Conservation (phyloP, 2,113 vertebrate species). For the Neolamprologus modestus region DNA sequence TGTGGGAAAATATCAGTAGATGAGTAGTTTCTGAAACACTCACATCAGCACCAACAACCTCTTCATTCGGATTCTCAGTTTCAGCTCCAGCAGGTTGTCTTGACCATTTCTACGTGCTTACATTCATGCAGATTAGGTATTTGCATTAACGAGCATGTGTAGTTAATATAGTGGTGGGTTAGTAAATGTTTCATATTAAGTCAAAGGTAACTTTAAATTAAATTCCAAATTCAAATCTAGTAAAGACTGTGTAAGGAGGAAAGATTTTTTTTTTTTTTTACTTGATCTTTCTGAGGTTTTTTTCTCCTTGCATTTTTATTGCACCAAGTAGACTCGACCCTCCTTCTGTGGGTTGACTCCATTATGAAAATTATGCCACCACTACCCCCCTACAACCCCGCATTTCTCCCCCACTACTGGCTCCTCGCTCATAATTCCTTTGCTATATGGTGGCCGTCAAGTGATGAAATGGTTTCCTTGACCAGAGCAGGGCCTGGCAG, state of each 20-base stretch:
- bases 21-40: background rate
- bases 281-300: background rate
- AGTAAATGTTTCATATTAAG: background rate
- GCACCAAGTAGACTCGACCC: background rate
- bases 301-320: background rate
- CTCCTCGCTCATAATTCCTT: conserved; percentile 21
- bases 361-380: conserved; percentile 38
- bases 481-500: conserved; percentile 32
- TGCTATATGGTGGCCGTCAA: conserved; percentile 38
- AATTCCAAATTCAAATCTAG: background rate
- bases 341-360: background rate
- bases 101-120: background rate
- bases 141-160: background rate
- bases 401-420: background rate
- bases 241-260: background rate
- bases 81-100: background rate
- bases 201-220: background rate
- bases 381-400: background rate
- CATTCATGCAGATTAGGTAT: background rate
- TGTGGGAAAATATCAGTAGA: background rate
- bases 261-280: accelerated
- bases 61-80: background rate
- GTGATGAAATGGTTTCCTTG: conserved; percentile 55
- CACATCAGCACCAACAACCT: background rate
- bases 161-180: background rate